These are phyloP conservation scores for Eucera pruinosa DNA, from an alignment of 2,888 invertebrate genomes.

Conservation along the genomic window DNA sequence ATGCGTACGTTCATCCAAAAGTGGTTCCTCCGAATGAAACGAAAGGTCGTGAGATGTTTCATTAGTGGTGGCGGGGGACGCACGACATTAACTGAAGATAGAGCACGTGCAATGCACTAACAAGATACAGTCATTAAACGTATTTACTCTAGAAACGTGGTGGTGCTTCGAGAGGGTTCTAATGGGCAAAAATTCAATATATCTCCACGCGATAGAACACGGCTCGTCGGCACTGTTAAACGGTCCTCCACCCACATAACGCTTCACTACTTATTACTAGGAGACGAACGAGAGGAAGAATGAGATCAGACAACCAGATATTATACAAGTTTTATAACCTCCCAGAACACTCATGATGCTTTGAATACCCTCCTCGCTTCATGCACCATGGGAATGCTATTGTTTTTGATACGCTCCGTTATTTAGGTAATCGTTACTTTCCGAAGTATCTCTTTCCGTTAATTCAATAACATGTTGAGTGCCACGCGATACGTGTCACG, in stretches of 20 bases:
- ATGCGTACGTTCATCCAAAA: not conserved
- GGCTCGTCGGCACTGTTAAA: conserved; percentile 73
- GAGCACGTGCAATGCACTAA: conserved; percentile 78
- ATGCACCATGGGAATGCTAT: conserved; percentile 28
- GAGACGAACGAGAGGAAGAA: conserved; percentile 66
- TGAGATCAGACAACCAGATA: conserved; percentile 71
- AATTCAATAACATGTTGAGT: too few species aligned
- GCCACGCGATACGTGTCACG: too few species aligned
- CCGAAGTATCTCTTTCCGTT: conserved; percentile 3
- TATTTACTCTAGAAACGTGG: conserved; percentile 78
- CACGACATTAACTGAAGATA: conserved; percentile 69
- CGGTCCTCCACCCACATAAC: conserved; percentile 68
- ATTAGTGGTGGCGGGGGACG: conserved; percentile 32
- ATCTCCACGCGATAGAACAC: conserved; percentile 79
- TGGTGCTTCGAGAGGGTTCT: conserved; percentile 60
- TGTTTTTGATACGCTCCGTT: conserved; percentile 49
- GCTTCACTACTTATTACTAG: conserved; percentile 67
- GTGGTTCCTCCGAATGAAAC: conserved; percentile 6
- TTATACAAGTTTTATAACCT: conserved; percentile 73
- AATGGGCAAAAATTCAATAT: conserved; percentile 79
- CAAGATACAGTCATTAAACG: conserved; percentile 79
- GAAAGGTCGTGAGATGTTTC: conserved; percentile 34
- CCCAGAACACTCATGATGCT: conserved; percentile 43
- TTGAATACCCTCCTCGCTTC: conserved; percentile 33
- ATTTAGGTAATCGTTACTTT: conserved; percentile 6